Base-by-base conservation (phyloP, 2,888 invertebrate species). In the Idaea aversata region DNA sequence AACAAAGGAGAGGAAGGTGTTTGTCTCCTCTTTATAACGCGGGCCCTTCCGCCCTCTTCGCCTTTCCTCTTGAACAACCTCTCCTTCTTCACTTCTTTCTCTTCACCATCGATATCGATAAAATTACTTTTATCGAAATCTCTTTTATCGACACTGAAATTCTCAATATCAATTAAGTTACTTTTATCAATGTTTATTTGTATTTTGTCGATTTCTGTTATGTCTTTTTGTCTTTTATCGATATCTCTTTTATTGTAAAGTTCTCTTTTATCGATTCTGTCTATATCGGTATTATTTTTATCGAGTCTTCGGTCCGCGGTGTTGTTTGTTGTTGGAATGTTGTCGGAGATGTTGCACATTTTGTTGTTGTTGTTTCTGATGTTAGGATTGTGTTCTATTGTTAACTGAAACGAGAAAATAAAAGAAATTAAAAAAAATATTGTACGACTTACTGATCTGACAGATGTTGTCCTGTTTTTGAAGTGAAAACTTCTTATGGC, bases 341-440 rank as follows among this genome's bases (percentile, higher is more conserved):
- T 64, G 15, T 78, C 77, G 1, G 69, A 67, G 47, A 78, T 69
- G 63, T 77, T 75, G 63, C 71, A 73, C 74, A 72, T 76, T 62
- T 70, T 76, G 71, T 66, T 75, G 67, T 77, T 79, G 64, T 75
- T 75, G 70, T 72, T 79, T 63, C 78, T 77, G 58, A 96, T 94
- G 73, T 96, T 96, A 10, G 98, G 97, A 84, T 97, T 97, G 82
- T 98, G 97, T 86, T 98, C 98, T 78, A 98, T 97, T 4, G 98
- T 98, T 70, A 98, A 88, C 95, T 97, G 62, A 63, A 67, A 34
- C 97, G 62, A 63, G 67, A 34, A 59, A 63, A 67, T 10, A 59
- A 59, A 5, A 25, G 0, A 7, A 0, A 47, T 10, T 13, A 0
- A 0, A 3, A 47, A 7, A 47, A 10, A 47, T 10, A 47, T 47